Conservation (phyloP, 2,113 vertebrate genomes). For the Lamprotornis superbus region DNA sequence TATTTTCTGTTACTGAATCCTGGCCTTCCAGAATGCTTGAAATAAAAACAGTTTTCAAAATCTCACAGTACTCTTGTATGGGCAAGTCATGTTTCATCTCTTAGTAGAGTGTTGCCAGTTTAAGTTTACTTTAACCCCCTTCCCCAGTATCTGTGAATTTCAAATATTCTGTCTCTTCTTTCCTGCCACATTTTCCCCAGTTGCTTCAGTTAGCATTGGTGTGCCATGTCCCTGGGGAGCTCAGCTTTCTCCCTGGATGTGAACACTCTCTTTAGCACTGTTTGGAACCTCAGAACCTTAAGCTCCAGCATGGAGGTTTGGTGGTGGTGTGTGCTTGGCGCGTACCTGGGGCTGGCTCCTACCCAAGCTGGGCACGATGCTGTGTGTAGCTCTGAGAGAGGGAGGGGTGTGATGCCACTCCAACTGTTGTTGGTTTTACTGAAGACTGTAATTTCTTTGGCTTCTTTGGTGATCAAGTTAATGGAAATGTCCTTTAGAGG, state of each 20-base stretch:
- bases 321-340: rapidly evolving
- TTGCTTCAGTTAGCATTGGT: rapidly evolving
- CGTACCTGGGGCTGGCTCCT: background rate
- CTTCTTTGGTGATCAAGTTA: background rate
- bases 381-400: background rate
- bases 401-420: background rate
- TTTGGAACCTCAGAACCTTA: background rate
- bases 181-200: background rate
- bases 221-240: background rate
- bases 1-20: background rate
- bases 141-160: background rate
- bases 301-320: rapidly evolving
- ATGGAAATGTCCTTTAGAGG: background rate
- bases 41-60: background rate
- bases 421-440: background rate
- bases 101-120: background rate
- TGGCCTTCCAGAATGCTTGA: background rate
- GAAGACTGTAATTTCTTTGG: background rate
- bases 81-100: background rate
- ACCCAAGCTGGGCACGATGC: rapidly evolving
- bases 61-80: background rate
- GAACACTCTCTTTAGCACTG: background rate
- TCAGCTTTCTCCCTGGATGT: rapidly evolving
- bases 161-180: background rate
- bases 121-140: background rate